A percentile compares a stretch with the other conserved stretches of the same genome.
Evolutionary conservation across 1,140 invertebrate species (phyloP).

Genomic region (Bombyx mandarina): DNA sequence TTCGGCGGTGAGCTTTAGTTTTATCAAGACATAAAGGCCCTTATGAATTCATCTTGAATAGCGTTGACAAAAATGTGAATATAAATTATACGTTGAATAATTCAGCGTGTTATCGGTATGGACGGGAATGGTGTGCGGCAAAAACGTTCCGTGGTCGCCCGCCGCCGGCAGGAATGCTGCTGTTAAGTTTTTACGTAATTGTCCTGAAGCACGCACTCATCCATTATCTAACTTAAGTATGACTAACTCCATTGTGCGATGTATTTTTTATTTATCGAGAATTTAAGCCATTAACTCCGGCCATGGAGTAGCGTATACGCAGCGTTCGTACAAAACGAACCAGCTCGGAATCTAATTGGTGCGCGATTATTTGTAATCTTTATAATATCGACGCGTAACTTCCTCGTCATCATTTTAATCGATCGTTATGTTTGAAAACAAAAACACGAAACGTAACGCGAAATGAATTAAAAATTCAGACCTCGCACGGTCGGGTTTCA

Average conservation of each 20-base stretch:
- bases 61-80: constrained; percentile 69
- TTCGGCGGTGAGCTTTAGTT: constrained; percentile 62
- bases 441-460: constrained; percentile 10
- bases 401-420: constrained; percentile 4
- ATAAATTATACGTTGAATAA: constrained; percentile 68
- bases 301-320: no score
- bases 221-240: constrained; percentile 67
- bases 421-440: constrained; percentile 7
- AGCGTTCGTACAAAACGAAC: neutral
- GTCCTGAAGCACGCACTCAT: constrained; percentile 60
- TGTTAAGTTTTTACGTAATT: constrained; percentile 66
- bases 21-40: constrained; percentile 68
- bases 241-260: constrained; percentile 29
- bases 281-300: no score
- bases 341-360: neutral
- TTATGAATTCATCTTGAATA: constrained; percentile 65
- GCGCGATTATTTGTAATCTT: no score
- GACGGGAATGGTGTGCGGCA: constrained; percentile 39
- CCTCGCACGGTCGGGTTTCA: constrained; percentile 38
- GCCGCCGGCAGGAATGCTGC: constrained; percentile 54
- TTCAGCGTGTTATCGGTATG: constrained; percentile 68
- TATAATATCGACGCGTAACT: neutral
- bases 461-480: constrained; percentile 39
- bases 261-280: constrained; percentile 30
- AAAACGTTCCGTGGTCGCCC: constrained; percentile 44